Conservation (phyloP, 2,113 vertebrate species). For the Octodon degus region DNA sequence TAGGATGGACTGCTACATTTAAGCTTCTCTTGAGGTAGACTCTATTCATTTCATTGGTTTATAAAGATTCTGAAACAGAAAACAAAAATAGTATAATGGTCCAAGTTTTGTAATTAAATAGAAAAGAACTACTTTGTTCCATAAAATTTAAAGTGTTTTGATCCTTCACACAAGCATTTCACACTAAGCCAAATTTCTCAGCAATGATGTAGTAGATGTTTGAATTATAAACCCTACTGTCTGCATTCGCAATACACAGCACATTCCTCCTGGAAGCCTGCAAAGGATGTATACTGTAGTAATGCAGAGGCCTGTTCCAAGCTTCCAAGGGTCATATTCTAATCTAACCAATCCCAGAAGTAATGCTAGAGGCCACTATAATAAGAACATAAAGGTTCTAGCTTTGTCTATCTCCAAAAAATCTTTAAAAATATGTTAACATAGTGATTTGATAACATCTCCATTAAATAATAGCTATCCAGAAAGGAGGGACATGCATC, state of each 20-base stretch:
- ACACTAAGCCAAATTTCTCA: neutral
- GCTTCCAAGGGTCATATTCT: too few species aligned
- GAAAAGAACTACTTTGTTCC: neutral
- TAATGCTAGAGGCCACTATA: neutral
- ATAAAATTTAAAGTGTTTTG: slow-evolving; percentile 1
- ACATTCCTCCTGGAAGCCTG: neutral
- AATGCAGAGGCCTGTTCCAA: neutral
- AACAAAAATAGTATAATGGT: neutral
- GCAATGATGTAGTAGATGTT: neutral
- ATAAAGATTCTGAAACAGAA: neutral
- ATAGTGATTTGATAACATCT: neutral
- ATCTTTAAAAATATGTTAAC: neutral
- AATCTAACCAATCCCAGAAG: neutral
- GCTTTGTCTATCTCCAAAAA: neutral
- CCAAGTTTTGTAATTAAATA: slow-evolving; percentile 22
- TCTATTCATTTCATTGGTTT: neutral
- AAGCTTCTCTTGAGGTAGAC: neutral
- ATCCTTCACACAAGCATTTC: neutral
- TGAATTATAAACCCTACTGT: neutral
- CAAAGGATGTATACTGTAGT: too few species aligned
- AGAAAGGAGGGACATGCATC: neutral
- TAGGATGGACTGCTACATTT: neutral
- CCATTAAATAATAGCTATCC: neutral
- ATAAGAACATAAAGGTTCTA: neutral
- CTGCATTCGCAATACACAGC: neutral